Evolutionary conservation across 2,888 invertebrate genomes (phyloP), one percentile per base, ranked within the genome.

Genomic region (Megaustenia siamemsis): DNA sequence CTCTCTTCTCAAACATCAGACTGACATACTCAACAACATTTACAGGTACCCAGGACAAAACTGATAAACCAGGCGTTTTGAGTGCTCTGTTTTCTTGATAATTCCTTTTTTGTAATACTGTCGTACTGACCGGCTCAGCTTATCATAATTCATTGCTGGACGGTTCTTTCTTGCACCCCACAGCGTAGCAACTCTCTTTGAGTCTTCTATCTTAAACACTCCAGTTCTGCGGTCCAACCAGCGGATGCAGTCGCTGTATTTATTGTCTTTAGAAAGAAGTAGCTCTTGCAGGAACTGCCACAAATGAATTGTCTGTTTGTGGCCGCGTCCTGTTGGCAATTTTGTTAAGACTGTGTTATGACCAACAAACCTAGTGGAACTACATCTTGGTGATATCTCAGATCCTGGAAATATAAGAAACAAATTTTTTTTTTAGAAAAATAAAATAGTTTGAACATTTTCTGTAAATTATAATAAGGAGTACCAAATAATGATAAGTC

Each of bases 71-170:
- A 99, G 96, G 93, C 99, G 96, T 95, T 99, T 99, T 90, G 98
- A 98, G 88, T 99, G 96, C 94, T 98, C 98, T 0, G 99, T 99
- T 94, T 99, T 99, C 96, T 98, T 98, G 82, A 92, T 93, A 86
- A 94, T 94, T 94, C 99, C 99, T 28, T 87, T 87, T 80, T 87
- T 87, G 84, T 87, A 87, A 82, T 87, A 87, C 71, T 87, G 87
- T 49, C 87, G n/a, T 10, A 87, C 85, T 2, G 87, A 87, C 8
- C 87, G 87, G 73, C 87, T 87, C 24, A 87, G 95, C 94, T 99
- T 99, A 95, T 99, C 99, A 95, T 99, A 99, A 95, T 99, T 99
- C 99, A 99, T 99, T 45, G 98, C 98, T 0, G 99, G 98, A 18
- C 99, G 96, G 95, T 99, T 99, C 95, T 99, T 99, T 89, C 99